Evolutionary conservation across 2,888 invertebrate species (phyloP), one percentile per base, ranked within the genome.

Genomic region (Spatulosminthurus flaviceps): DNA sequence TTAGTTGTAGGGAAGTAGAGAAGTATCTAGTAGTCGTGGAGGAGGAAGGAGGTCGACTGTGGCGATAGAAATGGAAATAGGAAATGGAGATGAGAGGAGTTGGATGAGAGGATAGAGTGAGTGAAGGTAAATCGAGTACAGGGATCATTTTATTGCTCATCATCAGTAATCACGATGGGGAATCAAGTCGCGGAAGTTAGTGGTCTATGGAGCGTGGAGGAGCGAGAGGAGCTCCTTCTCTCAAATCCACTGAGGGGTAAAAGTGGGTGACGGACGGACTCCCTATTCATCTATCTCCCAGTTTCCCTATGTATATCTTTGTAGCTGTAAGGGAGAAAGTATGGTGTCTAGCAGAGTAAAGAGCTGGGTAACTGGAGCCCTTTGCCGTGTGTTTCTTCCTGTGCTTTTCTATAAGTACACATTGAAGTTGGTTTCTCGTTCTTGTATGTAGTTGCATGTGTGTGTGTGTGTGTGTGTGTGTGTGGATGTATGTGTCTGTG

Each of bases 71-170:
- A 79, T 80, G 79, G 79, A 77, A 80, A 81, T 79, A 79, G 75
- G 78, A 79, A 77, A 76, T 76, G 67, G 76, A 67, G 67, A 76
- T 76, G 67, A 74, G 74, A 72, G 72, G 24, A 43, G 24, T 21
- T 22, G 42, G 43, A 42, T 42, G 26, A 51, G 71, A 51, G 72
- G n/a, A 26, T n/a, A n/a, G 28, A 67, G 71, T 43, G 43, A 78
- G 77, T 66, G 78, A 82, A 82, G 82, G 82, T 82, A 80, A 80
- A 82, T 80, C 76, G 79, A 66, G 76, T 71, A 51, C 21, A 34
- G 41, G 79, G 51, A 41, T 73, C 79, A 81, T 80, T 82, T 81
- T 82, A 82, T 82, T 82, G 81, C 82, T 83, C 82, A 82, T 83
- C 83, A 82, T 82, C 82, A 82, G 79, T 82, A 82, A 83, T 82